A percentile compares a stretch with the other conserved stretches of the same genome.
Conservation (phyloP, 1,140 invertebrate species). For the Orchesella cincta region DNA sequence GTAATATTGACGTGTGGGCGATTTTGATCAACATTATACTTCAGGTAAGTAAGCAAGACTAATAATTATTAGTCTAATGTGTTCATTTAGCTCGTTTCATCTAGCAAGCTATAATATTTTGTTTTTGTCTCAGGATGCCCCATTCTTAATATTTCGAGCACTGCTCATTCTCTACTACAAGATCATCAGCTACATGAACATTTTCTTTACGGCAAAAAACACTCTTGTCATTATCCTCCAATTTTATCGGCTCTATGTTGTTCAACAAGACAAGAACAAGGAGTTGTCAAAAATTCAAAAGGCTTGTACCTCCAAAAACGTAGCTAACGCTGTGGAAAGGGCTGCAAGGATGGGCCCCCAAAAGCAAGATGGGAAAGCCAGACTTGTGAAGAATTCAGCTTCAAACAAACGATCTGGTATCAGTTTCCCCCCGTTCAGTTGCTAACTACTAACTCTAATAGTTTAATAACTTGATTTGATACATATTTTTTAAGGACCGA, state of each 20-base stretch:
- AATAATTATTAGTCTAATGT: not conserved
- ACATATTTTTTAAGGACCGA: not conserved
- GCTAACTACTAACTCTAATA: not conserved
- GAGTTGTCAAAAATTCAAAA: conserved; percentile 59
- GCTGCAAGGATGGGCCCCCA: conserved; percentile 48
- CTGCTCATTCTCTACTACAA: conserved; percentile 78
- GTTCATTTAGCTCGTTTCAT: not conserved
- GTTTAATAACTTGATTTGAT: not conserved
- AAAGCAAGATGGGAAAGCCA: conserved; percentile 44
- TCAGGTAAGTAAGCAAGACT: conserved; percentile 50
- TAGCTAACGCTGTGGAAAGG: conserved; percentile 52
- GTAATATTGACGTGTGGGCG: conserved; percentile 80
- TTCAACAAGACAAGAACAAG: conserved; percentile 68
- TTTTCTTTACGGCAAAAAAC: conserved; percentile 90
- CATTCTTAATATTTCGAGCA: conserved; percentile 78
- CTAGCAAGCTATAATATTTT: not conserved
- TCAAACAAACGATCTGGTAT: conserved; percentile 49
- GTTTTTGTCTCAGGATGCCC: conserved; percentile 66
- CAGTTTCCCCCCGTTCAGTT: too few species aligned
- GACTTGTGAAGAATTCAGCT: conserved; percentile 38
- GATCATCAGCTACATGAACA: conserved; percentile 87
- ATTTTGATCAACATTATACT: conserved; percentile 58
- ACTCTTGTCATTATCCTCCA: conserved; percentile 82
- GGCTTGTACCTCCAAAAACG: conserved; percentile 55
- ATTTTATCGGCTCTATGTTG: conserved; percentile 78